phyloP scores from a whole-genome alignment of 2,888 invertebrate genomes.

The Sepioteuthis lessoniana region DNA sequence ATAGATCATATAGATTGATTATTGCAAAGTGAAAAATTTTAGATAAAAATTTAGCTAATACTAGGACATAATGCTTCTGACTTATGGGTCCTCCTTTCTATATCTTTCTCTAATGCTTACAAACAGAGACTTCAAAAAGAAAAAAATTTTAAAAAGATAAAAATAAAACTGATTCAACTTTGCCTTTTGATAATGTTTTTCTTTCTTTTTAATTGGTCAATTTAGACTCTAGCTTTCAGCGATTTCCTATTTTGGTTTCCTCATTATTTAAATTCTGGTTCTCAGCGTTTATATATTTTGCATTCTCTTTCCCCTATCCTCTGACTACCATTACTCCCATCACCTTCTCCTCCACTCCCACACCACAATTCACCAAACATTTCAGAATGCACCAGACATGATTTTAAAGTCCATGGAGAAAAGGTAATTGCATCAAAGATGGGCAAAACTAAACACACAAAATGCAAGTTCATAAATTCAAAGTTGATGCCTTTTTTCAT shows the following conservation, averaged over 20 bases:
- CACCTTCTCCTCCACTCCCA: background rate
- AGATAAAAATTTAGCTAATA: no score
- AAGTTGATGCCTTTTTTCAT: background rate
- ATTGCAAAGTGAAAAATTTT: no score
- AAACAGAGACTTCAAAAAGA: background rate
- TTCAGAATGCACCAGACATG: background rate
- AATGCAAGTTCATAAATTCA: background rate
- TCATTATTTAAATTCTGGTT: constrained; percentile 4
- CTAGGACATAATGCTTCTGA: no score
- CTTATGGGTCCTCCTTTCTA: background rate
- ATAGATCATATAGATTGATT: no score
- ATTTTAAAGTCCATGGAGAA: background rate
- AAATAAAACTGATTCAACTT: background rate
- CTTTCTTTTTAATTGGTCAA: background rate
- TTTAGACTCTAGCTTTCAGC: background rate
- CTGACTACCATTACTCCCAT: background rate
- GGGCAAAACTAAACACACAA: background rate
- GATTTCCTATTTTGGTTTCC: background rate
- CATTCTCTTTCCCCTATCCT: background rate
- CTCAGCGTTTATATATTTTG: background rate
- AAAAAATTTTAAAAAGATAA: background rate
- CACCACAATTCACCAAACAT: background rate
- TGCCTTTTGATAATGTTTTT: background rate
- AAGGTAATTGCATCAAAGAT: background rate
- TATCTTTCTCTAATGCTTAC: background rate